Conservation (phyloP, 2,888 invertebrate species). For the Hirtodrosophila duncani region DNA sequence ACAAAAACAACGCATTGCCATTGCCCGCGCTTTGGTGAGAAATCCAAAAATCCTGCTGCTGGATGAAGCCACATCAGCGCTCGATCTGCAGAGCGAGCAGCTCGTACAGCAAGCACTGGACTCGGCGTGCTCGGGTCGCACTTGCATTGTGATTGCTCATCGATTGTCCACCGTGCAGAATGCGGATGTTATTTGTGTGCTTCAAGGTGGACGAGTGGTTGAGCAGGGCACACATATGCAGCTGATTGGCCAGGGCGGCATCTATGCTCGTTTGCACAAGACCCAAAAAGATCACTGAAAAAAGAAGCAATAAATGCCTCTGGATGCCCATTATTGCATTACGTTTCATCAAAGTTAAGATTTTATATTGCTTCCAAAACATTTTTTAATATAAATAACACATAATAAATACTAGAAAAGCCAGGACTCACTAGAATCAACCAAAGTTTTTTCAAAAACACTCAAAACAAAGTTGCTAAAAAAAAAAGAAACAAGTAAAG, state of each 20-base stretch:
- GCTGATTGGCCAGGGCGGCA: slow-evolving; percentile 83
- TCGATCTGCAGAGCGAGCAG: slow-evolving; percentile 86
- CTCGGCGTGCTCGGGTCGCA: slow-evolving; percentile 87
- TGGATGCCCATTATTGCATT: too few species aligned
- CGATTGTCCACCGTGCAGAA: slow-evolving; percentile 90
- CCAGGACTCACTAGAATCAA: too few species aligned
- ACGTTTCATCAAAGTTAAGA: too few species aligned
- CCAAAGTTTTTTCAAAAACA: too few species aligned
- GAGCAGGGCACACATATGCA: slow-evolving; percentile 89
- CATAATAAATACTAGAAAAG: too few species aligned
- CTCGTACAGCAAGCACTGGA: slow-evolving; percentile 92
- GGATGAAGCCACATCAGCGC: slow-evolving; percentile 89
- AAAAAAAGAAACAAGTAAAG: too few species aligned
- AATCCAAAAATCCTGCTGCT: slow-evolving; percentile 85
- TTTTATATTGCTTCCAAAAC: too few species aligned
- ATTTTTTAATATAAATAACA: too few species aligned
- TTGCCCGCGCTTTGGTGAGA: slow-evolving; percentile 87
- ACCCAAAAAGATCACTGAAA: slow-evolving; percentile 79
- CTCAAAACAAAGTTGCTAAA: too few species aligned
- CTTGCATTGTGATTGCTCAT: slow-evolving; percentile 92
- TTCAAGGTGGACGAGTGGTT: slow-evolving; percentile 86
- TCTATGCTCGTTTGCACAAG: slow-evolving; percentile 84
- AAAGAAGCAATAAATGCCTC: too few species aligned
- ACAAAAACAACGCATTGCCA: slow-evolving; percentile 92
- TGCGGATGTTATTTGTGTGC: slow-evolving; percentile 90